These are phyloP conservation scores for Drosophila parabipectinata DNA, from an alignment of 1,140 invertebrate species.

Conservation along the genomic window DNA sequence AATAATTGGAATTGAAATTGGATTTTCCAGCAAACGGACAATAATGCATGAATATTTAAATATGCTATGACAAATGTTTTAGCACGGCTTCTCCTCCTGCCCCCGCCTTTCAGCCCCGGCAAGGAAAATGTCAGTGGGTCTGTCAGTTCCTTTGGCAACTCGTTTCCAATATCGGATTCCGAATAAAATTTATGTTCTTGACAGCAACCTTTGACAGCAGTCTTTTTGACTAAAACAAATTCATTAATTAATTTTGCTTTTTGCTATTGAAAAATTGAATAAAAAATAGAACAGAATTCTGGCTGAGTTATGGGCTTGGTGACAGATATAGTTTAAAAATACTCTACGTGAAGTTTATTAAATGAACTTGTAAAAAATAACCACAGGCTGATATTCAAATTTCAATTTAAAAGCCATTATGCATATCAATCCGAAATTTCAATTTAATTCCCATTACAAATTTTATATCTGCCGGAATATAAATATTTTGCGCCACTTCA, in stretches of 20 bases:
- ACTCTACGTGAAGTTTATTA: conserved; percentile 1
- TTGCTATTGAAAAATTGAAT: conserved; percentile 25
- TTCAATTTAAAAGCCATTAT: neutral
- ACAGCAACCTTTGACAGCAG: conserved; percentile 24
- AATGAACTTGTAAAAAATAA: too few species aligned
- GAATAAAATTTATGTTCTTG: conserved; percentile 23
- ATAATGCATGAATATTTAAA: conserved; percentile 62
- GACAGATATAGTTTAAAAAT: conserved; percentile 22
- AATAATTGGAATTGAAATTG: conserved; percentile 50
- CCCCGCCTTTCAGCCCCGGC: neutral
- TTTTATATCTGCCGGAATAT: conserved; percentile 12
- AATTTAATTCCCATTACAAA: conserved; percentile 26
- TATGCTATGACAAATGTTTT: conserved; percentile 65
- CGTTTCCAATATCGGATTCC: conserved; percentile 11
- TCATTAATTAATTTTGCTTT: conserved; percentile 29
- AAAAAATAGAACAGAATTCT: conserved; percentile 19
- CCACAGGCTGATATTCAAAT: neutral
- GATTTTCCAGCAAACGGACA: conserved; percentile 23
- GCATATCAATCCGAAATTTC: conserved; percentile 1
- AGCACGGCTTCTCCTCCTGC: conserved; percentile 18
- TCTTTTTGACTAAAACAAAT: conserved; percentile 35
- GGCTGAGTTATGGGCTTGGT: conserved; percentile 42
- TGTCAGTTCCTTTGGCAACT: conserved; percentile 43
- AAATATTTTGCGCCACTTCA: conserved; percentile 11
- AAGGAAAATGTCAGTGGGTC: conserved; percentile 60